phyloP scores from a whole-genome alignment of 2,113 vertebrate species.

The Cavia aperea region DNA sequence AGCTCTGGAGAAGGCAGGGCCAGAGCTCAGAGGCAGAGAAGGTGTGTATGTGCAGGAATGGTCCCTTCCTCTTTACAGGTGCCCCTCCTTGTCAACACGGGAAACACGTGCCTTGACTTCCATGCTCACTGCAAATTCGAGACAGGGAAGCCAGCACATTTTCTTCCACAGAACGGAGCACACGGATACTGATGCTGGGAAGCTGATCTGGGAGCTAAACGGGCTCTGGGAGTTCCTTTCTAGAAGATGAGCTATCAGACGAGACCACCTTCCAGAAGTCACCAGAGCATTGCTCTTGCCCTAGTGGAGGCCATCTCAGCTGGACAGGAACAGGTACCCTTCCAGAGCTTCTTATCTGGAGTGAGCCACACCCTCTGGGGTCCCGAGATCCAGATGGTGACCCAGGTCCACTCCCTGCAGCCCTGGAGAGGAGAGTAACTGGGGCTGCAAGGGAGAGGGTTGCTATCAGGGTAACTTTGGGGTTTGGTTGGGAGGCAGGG shows the following conservation, averaged over 20 bases:
- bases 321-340: background rate
- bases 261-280: background rate
- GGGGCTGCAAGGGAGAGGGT: background rate
- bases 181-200: background rate
- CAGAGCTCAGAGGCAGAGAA: background rate
- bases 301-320: background rate
- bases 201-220: background rate
- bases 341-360: background rate
- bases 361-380: background rate
- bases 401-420: background rate
- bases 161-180: background rate
- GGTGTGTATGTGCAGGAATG: conserved; percentile 11
- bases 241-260: background rate
- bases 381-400: background rate
- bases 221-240: no score
- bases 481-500: background rate
- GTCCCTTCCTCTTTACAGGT: background rate
- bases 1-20: background rate
- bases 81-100: background rate
- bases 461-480: background rate
- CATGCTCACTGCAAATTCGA: background rate
- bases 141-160: background rate
- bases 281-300: background rate
- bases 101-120: accelerated
- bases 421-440: background rate